Base-by-base conservation (phyloP, 1,140 invertebrate genomes). In the Scaptomyza pallida region DNA sequence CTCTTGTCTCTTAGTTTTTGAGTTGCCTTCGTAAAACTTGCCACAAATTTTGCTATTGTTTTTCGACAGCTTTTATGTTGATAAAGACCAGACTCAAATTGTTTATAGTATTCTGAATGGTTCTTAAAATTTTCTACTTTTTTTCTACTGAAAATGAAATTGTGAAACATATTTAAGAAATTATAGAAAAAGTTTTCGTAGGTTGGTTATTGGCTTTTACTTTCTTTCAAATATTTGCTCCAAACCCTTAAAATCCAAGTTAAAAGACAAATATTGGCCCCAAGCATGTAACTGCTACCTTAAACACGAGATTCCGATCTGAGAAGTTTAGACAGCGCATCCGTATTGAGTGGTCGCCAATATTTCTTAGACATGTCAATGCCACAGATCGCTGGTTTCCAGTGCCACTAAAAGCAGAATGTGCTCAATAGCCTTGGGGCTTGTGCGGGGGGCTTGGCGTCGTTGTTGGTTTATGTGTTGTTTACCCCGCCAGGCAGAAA, bases 401-500 rank as follows among this genome's bases (percentile, higher is more conserved):
- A 78, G 78, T 82, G 74, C 37, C 78, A 54, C 69, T 64, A 30
- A 30, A 30, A 30, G 8, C 26, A 9, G 6, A 30, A 30, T 30
- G 26, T 30, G 26, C 26, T 9, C 2, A 30, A 30, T 30, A 30
- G 26, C 8, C 26, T 30, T 30, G 26, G 5, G 26, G 26, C 26
- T 6, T 6, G 26, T 30, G 26, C 26, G 26, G 26, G 2, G 26
- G 8, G 26, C 16, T 35, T 33, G 48, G 47, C 5, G 26, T 33
- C 43, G 57, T 56, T 64, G 57, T 50, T 26, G 35, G 63, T 59
- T 75, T 76, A 83, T 83, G 79, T 78, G 79, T 78, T 83, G 79
- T 83, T 59, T 33, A 65, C 43, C 16, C 52, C 56, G 65, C 15
- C 50, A 47, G 47, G 33, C 48, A 69, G 65, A 43, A n/a, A 52